A percentile compares a stretch with the other conserved stretches of the same genome.
Evolutionary conservation across 1,140 invertebrate species (phyloP).

Genomic region (Babylonia areolata): DNA sequence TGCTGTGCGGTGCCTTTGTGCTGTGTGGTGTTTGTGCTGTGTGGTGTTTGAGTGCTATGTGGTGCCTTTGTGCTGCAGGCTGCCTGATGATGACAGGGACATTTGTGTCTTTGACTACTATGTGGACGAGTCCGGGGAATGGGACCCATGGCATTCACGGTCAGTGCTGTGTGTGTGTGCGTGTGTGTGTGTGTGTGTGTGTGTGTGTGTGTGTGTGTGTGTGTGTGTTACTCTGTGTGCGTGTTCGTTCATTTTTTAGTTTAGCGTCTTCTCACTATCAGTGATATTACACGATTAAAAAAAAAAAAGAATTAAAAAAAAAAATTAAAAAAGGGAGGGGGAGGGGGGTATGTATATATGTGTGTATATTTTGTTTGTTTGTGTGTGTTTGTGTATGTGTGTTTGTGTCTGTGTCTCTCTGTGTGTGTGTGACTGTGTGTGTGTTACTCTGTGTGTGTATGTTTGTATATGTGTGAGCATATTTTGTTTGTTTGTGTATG

Average conservation of each 20-base stretch:
- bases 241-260: background rate
- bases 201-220: background rate
- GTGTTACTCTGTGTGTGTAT: no score
- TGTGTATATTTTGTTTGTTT: background rate
- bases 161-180: constrained; percentile 33
- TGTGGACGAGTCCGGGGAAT: constrained; percentile 76
- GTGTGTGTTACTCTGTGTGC: background rate
- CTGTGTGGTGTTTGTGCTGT: no score
- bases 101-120: constrained; percentile 77
- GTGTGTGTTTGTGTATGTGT: background rate
- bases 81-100: constrained; percentile 76
- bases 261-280: no score
- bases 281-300: no score
- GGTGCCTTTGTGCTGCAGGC: constrained; percentile 60
- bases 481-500: no score
- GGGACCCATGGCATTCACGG: constrained; percentile 76
- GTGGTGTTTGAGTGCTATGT: no score
- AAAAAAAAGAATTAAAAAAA: no score
- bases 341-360: background rate
- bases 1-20: no score
- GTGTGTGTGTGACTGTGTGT: no score
- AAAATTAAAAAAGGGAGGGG: no score
- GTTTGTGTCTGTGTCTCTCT: background rate
- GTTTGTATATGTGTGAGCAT: no score
- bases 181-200: background rate